Conservation (phyloP, 2,888 invertebrate species). For the Pollenia amentaria region DNA sequence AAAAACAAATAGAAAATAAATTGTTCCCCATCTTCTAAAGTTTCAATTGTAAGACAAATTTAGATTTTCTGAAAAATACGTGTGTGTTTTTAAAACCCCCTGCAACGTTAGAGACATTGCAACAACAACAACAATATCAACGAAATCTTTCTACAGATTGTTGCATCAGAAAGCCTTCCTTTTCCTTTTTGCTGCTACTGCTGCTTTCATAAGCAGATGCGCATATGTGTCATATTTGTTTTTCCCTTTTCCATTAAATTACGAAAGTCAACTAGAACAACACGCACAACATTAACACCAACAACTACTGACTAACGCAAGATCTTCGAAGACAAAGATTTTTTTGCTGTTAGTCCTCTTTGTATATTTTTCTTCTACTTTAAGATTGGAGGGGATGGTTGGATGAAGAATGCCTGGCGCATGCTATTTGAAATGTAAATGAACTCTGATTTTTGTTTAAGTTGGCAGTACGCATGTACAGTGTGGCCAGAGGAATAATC, state of each 20-base stretch:
- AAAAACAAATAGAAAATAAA: neutral
- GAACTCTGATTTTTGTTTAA: conserved; percentile 61
- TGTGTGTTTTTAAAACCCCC: conserved; percentile 69
- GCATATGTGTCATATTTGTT: conserved; percentile 66
- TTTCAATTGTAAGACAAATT: conserved; percentile 52
- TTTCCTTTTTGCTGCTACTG: conserved; percentile 31
- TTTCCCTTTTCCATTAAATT: conserved; percentile 10
- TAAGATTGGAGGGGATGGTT: conserved; percentile 5
- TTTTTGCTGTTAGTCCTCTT: conserved; percentile 18
- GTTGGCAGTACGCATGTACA: conserved; percentile 32
- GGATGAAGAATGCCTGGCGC: conserved; percentile 45
- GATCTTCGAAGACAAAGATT: conserved; percentile 16
- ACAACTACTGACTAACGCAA: conserved; percentile 67
- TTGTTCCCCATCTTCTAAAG: conserved; percentile 47
- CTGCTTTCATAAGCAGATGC: conserved; percentile 49
- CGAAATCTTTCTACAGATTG: conserved; percentile 23
- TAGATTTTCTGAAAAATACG: conserved; percentile 41
- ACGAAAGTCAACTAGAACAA: neutral
- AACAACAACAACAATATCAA: conserved; percentile 37
- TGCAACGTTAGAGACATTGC: conserved; percentile 69
- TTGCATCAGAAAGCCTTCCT: conserved; percentile 61
- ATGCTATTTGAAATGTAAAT: conserved; percentile 70
- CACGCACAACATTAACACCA: conserved; percentile 12
- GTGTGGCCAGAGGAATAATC: conserved; percentile 32
- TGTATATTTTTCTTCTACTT: conserved; percentile 12